Percentiles rank a stretch among this genome's conserved stretches.
phyloP scores from a whole-genome alignment of 2,113 vertebrate species.

The Epinephelus cyanopodus region DNA sequence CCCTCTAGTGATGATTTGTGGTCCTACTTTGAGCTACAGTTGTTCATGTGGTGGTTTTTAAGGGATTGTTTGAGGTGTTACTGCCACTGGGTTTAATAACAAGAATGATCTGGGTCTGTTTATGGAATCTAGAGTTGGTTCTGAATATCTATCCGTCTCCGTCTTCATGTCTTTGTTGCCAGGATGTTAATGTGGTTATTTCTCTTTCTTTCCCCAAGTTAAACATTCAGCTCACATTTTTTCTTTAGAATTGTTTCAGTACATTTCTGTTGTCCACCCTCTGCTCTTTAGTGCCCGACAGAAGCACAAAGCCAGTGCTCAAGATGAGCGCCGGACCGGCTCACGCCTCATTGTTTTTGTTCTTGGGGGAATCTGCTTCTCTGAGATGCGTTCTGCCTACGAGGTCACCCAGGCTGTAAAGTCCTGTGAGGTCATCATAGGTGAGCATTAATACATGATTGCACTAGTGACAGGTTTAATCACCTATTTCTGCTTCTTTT shows the following conservation, averaged over 20 bases:
- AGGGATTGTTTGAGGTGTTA: not conserved
- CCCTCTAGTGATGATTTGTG: not conserved
- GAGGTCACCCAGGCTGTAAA: slow-evolving; percentile 91
- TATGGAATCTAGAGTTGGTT: not conserved
- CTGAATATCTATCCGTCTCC: not conserved
- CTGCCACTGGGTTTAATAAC: not conserved
- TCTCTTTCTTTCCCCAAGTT: not conserved
- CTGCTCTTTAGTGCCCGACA: slow-evolving; percentile 77
- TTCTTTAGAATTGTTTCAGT: not conserved
- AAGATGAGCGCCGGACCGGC: slow-evolving; percentile 87
- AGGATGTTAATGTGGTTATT: not conserved
- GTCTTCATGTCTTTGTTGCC: not conserved
- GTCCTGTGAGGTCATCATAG: slow-evolving; percentile 94
- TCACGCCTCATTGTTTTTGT: slow-evolving; percentile 94
- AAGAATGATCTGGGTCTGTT: not conserved
- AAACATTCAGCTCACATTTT: too few species aligned
- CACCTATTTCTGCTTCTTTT: not conserved
- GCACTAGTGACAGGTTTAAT: not conserved
- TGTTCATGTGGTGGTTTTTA: not conserved
- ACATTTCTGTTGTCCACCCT: not conserved
- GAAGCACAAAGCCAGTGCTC: slow-evolving; percentile 82
- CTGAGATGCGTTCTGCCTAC: slow-evolving; percentile 96
- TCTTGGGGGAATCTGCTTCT: slow-evolving; percentile 92
- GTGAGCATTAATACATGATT: slow-evolving; percentile 79
- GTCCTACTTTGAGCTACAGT: not conserved